Base-by-base conservation (phyloP, 2,113 vertebrate species). In the Rhinogobius similis region DNA sequence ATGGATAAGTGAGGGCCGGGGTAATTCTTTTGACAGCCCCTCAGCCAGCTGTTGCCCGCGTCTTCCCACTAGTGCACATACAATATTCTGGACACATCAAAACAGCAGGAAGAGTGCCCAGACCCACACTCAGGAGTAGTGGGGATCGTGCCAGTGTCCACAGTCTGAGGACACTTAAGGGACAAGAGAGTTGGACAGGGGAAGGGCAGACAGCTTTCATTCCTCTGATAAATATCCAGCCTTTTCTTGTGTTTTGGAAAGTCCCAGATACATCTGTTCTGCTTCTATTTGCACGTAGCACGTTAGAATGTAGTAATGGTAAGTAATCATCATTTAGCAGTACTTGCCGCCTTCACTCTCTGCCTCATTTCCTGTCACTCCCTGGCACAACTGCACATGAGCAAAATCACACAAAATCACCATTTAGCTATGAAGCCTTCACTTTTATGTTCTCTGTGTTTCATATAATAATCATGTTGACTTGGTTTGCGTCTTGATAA, bases 1-100 rank as follows among this genome's bases (percentile, higher is more conserved):
- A 91, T 92, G 90, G 86, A 86, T 89, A 95, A 95, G 88, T 79
- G 91, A 94, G 90, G 68, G 89, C 53, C 79, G 88, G 79, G 41
- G 67, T 89, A 92, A 93, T 93, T 88, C 82, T 79, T 80, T 75
- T 76, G 91, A 92, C 90, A 89, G 91, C 86, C 90, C 83, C 73
- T 75, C 66, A 38, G 87, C 76, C 84, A 90, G 78, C 90, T 87
- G 90, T 91, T 89, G 86, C 89, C 86, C 90, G 88, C 82, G 88
- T 66, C 86, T 44, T 88, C 91, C 83, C 87, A 90, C 87, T 82
- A 89, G 88, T 39, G 86, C 80, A 69, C 78, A 87, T 88, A 88
- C 90, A 91, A 92, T 82, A 41, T 41, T 36, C 91, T 90, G 90
- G 89, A 92, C 87, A 85, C 86, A 92, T 92, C 85, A 69, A 85